Evolutionary conservation across 2,888 invertebrate species (phyloP), one percentile per base, ranked within the genome.

Genomic region (Gastrophysa polygoni): DNA sequence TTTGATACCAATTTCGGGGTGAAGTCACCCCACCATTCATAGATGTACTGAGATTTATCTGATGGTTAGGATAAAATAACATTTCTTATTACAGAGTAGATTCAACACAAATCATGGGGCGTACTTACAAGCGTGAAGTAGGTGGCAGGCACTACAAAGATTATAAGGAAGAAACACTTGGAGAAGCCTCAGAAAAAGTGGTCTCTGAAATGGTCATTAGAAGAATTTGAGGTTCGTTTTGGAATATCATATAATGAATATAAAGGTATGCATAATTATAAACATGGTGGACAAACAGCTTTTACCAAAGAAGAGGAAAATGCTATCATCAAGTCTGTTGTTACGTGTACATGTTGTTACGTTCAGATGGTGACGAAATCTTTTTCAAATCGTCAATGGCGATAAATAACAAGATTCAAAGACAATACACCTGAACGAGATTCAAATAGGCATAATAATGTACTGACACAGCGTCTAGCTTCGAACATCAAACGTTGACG

Each of bases 321-420:
- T 57, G 60, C 49, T 16, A 48, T 52, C 29, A 52, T 52, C 21
- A 16, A 34, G 20, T 52, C 46, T 57, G 48, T 57, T 61, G 58
- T 66, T 48, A 66, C 64, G 24, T 66, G 66, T 52, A 24, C 7
- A 57, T n/a, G n/a, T n/a, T n/a, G n/a, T n/a, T n/a, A 68, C 63
- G 59, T 67, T 49, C 59, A 58, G 58, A 65, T 68, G 63, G 59
- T 67, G 52, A 62, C 68, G 47, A 67, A 67, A 61, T 63, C 52
- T 21, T 60, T 51, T 48, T 51, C 66, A 49, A 66, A 66, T 59
- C 56, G 61, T 16, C 57, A 61, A 60, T 61, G 66, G 38, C 57
- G 57, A 55, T 47, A 56, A 51, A 56, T 66, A 44, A 28, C 57
- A 7, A 46, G 49, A 44, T 68, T 68, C 14, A 47, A 57, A 59